Base-by-base conservation (phyloP, 2,113 vertebrate species). In the Gopherus flavomarginatus region DNA sequence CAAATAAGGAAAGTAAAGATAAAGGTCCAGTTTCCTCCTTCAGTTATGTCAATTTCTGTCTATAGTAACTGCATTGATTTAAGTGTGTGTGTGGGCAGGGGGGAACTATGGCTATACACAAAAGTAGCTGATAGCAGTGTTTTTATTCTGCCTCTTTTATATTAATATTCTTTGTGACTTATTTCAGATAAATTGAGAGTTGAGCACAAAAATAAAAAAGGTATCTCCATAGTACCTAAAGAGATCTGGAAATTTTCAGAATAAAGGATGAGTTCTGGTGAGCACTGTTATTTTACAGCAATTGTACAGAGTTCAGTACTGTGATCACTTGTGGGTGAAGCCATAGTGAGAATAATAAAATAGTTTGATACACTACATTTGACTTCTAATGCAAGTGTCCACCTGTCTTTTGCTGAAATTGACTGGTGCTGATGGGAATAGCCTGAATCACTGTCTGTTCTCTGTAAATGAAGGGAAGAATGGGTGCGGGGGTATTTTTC, bases 171-270 rank as follows among this genome's bases (percentile, higher is more conserved):
- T 91, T 54, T 57, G 62, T 83, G 94, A 75, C 79, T 96, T 95
- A 59, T 90, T 85, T 81, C 50, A 77, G 47, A 93, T 47, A 75
- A 29, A 75, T 72, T 85, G 53, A 65, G 75, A 96, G 57, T 65
- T 96, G 88, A 90, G 91, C 81, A 93, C 50, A 95, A 96, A 97
- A 97, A 94, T 93, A 96, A 93, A 85, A 88, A 59, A 86, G 50
- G 5, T 96, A 65, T 92, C 92, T 93, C 10, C 87, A 53, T 91
- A 86, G 94, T 14, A 2, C 79, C 57, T 89, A 29, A 42, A 53
- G 11, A 35, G n/a, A 93, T 50, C 92, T 96, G 35, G 94, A 95
- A 95, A 91, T 93, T 95, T 93, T 92, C 80, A 93, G 91, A 89
- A 87, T 92, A 85, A 95, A 93, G 96, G 88, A 95, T 14, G 27